Conservation (phyloP, 2,797 vertebrate genomes). For the Brachyalestes nurse region DNA sequence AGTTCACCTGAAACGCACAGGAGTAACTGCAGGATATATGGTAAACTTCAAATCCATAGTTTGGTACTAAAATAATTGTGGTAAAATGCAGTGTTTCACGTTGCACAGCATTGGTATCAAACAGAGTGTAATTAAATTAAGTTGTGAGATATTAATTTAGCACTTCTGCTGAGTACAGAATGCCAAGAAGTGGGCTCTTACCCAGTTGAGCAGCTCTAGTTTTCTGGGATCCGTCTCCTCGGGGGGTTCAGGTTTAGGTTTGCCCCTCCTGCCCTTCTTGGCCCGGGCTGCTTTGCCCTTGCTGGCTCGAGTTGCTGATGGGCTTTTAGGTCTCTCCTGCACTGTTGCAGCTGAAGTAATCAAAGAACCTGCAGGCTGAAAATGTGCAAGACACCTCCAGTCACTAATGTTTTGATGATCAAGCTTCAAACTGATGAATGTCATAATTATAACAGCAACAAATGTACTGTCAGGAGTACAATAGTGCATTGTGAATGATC, state of each 20-base stretch:
- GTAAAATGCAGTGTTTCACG: too few species aligned
- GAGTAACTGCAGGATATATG: neutral
- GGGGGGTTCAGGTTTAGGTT: conserved; percentile 89
- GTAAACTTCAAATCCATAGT: too few species aligned
- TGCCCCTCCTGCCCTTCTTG: conserved; percentile 88
- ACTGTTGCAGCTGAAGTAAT: conserved; percentile 77
- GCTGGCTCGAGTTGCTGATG: conserved; percentile 75
- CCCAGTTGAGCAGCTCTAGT: conserved; percentile 92
- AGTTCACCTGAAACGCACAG: conserved; percentile 84
- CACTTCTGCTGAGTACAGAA: neutral
- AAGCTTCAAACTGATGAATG: neutral
- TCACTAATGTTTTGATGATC: neutral
- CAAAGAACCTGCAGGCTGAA: conserved; percentile 43
- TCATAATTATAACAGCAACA: too few species aligned
- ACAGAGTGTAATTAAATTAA: too few species aligned
- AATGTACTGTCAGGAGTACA: neutral
- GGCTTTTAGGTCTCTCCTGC: conserved; percentile 86
- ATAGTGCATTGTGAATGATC: neutral
- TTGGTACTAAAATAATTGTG: too few species aligned
- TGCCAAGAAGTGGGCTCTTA: conserved; percentile 58
- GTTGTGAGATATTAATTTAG: too few species aligned
- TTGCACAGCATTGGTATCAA: too few species aligned
- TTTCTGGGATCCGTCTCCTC: conserved; percentile 96
- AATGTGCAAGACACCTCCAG: neutral
- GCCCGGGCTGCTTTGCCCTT: conserved; percentile 81